A percentile compares a stretch with the other conserved stretches of the same genome.
phyloP scores from a whole-genome alignment of 2,888 invertebrate genomes.

The Thecocarcelia acutangulata region DNA sequence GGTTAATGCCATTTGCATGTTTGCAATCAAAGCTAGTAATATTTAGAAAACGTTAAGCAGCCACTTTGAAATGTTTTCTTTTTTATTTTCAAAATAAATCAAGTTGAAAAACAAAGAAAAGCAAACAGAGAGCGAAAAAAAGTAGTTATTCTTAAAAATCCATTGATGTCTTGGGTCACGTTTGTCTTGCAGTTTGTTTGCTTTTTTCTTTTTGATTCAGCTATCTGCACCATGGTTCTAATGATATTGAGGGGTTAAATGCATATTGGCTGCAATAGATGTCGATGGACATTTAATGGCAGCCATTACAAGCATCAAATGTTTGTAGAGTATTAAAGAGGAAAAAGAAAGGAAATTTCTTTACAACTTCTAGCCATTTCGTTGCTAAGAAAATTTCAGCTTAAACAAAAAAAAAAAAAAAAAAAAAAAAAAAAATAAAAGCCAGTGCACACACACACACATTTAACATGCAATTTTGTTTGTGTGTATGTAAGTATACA shows the following conservation, averaged over 20 bases:
- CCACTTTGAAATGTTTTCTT: not conserved
- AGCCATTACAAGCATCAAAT: conserved; percentile 66
- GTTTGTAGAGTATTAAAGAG: conserved; percentile 36
- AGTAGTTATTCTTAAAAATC: conserved; percentile 21
- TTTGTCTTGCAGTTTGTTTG: conserved; percentile 46
- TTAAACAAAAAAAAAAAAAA: conserved; percentile 26
- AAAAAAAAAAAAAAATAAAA: conserved; percentile 24
- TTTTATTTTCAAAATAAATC: conserved; percentile 9
- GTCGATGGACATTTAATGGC: conserved; percentile 69
- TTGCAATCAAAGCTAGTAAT: conserved; percentile 50
- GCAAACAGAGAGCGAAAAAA: conserved; percentile 10
- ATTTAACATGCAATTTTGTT: conserved; percentile 2
- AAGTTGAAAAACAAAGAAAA: conserved; percentile 29
- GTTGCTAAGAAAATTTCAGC: not conserved
- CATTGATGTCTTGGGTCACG: conserved; percentile 63
- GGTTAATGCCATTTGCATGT: conserved; percentile 26
- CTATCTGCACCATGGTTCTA: conserved; percentile 26
- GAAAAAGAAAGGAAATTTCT: not conserved
- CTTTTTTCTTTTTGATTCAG: conserved; percentile 30
- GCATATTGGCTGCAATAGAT: conserved; percentile 61
- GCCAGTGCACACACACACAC: conserved; percentile 12
- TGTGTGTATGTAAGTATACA: not conserved
- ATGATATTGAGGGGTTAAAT: conserved; percentile 38
- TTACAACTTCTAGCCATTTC: conserved; percentile 1
- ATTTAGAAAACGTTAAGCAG: conserved; percentile 22